Base-by-base conservation (phyloP, 2,888 invertebrate species). In the Pterostichus niger region DNA sequence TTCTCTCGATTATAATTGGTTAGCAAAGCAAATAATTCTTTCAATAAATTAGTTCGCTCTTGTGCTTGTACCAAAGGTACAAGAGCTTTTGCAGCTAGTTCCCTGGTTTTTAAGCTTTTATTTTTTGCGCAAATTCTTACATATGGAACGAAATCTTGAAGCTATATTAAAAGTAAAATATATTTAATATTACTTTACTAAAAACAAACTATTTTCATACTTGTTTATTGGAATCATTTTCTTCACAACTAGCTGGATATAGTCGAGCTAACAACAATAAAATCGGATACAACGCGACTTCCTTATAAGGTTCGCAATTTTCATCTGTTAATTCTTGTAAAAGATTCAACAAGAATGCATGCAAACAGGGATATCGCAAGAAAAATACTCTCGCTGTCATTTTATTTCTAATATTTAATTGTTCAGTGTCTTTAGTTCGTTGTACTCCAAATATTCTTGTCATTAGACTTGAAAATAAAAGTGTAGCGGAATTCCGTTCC, bases 401-500 rank as follows among this genome's bases (percentile, higher is more conserved):
- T 86, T 92, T 92, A 89, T 95, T 95, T 73, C 94, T 92, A 13
- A 92, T 90, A 83, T 92, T 92, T 40, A 94, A 88, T 83, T 91
- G 90, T n/a, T 93, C 92, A 6, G 90, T 89, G 86, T 92, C 92
- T 59, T 92, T 91, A 0, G 92, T 92, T 79, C 95, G 91, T 86
- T 92, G 92, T 17, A 97, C 97, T 1, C 98, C 98, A 91, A 99
- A 98, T 85, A 97, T 94, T 85, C 98, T 92, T 61, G 94, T 94
- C 87, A 97, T 93, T 46, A 99, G 91, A 2, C 97, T 93, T 84
- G 96, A 94, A 88, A 97, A 95, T 77, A 98, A 90, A 80, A 98
- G 90, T 0, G 97, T 96, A 0, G 97, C 94, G 0, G 97, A 94
- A 89, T 98, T 99, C 84, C 97, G 92, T 88, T 96, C 95, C 95